phyloP scores from a whole-genome alignment of 2,797 vertebrate genomes.

The Potorous gilbertii region DNA sequence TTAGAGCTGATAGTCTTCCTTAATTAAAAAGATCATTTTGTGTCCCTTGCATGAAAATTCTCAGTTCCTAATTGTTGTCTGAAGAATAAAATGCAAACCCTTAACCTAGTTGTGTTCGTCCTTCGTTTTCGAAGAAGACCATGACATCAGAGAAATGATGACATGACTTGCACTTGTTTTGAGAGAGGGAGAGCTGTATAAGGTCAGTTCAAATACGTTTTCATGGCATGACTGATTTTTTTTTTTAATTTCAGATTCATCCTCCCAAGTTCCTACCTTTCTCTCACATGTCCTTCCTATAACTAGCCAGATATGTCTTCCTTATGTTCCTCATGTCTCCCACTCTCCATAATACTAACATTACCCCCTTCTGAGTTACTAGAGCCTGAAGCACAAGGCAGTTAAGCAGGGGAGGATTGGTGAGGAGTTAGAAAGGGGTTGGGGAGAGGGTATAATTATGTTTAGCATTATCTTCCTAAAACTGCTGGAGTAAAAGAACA shows the following conservation, averaged over 20 bases:
- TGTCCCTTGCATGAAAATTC: background rate
- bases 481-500: background rate
- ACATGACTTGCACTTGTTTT: too few species aligned
- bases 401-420: background rate
- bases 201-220: background rate
- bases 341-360: background rate
- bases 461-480: background rate
- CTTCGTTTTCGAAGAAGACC: too few species aligned
- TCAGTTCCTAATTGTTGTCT: too few species aligned
- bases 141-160: too few species aligned
- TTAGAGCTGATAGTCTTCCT: background rate
- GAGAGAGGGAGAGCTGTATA: too few species aligned
- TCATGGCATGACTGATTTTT: background rate
- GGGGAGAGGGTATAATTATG: background rate
- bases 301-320: background rate
- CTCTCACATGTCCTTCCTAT: background rate
- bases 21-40: background rate
- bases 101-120: background rate
- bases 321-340: fast-evolving
- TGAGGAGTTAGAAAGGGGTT: background rate
- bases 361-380: background rate
- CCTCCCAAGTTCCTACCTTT: background rate
- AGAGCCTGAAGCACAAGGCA: background rate
- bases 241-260: background rate
- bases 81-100: background rate